Conservation (phyloP, 2,113 vertebrate genomes). For the Cairina moschata region DNA sequence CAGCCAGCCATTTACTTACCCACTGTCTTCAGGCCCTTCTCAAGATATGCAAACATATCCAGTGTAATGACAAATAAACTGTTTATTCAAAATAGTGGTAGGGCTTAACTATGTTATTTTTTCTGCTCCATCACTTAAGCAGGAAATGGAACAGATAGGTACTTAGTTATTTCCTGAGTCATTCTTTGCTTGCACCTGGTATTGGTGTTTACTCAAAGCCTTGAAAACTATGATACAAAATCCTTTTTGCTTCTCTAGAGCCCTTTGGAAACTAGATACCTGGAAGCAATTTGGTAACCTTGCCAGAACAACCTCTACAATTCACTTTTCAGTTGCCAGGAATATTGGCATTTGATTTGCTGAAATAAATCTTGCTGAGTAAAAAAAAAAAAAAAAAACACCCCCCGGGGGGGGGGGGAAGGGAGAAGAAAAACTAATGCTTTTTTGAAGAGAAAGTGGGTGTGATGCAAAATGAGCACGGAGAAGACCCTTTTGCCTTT, state of each 20-base stretch:
- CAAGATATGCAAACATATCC: neutral
- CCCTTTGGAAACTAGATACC: neutral
- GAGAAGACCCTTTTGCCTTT: neutral
- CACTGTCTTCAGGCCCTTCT: neutral
- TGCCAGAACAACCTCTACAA: neutral
- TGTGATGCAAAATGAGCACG: neutral
- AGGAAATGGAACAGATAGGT: neutral
- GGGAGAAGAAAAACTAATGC: neutral
- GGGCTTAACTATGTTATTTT: neutral
- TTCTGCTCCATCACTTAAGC: neutral
- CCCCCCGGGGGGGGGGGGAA: too few relatives aligned
- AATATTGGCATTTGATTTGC: neutral
- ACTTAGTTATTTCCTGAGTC: neutral
- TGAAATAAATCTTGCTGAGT: neutral
- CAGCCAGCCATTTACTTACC: neutral
- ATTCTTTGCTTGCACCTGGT: neutral
- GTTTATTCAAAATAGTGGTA: neutral
- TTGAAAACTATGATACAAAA: neutral
- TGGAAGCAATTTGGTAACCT: neutral
- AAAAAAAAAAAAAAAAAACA: neutral
- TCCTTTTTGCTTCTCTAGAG: neutral
- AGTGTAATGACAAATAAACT: neutral
- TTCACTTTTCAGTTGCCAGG: neutral
- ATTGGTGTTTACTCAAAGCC: neutral
- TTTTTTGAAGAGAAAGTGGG: neutral